Conservation (phyloP, 2,888 invertebrate genomes). For the Calephelis perditalis region DNA sequence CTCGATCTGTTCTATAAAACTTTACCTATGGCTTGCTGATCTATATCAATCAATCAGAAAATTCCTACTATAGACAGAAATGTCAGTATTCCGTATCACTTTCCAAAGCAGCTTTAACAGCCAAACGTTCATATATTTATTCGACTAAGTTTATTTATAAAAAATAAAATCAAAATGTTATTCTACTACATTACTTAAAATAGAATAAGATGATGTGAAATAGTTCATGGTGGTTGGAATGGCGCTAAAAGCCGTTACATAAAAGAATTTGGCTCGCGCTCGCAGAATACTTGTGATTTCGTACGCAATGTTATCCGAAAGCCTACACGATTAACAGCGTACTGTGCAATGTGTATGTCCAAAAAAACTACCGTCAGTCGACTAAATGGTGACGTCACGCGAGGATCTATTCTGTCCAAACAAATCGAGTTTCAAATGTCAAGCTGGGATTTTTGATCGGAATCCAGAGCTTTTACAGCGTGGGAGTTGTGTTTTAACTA, state of each 20-base stretch:
- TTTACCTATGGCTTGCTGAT: too few species aligned
- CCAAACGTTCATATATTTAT: too few species aligned
- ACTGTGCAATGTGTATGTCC: neutral
- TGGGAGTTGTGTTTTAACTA: neutral
- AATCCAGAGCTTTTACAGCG: conserved; percentile 2
- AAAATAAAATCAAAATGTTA: too few species aligned
- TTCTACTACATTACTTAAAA: too few species aligned
- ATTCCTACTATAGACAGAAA: too few species aligned
- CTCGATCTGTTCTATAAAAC: too few species aligned
- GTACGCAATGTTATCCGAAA: neutral
- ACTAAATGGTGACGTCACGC: conserved; percentile 10
- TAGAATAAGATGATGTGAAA: too few species aligned
- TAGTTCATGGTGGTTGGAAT: too few species aligned
- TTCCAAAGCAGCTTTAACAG: too few species aligned
- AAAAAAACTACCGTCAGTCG: conserved; percentile 7
- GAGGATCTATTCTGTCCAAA: conserved; percentile 6
- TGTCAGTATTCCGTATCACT: too few species aligned
- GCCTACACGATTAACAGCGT: conserved; percentile 4
- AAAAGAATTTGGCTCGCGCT: conserved; percentile 1
- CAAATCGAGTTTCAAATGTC: conserved; percentile 10
- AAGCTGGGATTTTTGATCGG: conserved; percentile 5
- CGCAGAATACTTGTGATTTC: neutral
- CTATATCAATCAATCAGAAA: too few species aligned
- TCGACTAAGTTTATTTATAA: too few species aligned
- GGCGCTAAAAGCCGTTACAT: neutral